Percentiles rank a stretch among this genome's conserved stretches.
Conservation (phyloP, 1,140 invertebrate genomes). For the Planococcus citri region DNA sequence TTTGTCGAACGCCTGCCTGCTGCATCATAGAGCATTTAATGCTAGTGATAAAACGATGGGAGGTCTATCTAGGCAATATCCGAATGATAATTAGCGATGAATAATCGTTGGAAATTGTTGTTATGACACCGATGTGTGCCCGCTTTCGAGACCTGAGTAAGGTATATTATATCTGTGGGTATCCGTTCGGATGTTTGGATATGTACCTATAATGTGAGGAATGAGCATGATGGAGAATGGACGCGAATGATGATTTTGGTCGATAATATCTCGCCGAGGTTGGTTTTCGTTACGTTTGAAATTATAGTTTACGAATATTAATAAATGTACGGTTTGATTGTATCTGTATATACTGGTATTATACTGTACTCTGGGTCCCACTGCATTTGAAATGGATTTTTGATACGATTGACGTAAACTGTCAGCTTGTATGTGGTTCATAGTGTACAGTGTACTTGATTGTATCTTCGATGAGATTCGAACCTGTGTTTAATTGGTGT, state of each 20-base stretch:
- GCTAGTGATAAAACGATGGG: constrained; percentile 1
- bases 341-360: not conserved
- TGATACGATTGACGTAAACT: not conserved
- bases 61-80: not conserved
- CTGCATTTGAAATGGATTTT: not conserved
- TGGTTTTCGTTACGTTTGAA: not conserved
- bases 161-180: too few species aligned
- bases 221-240: too few species aligned
- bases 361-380: too few species aligned
- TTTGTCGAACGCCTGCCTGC: not conserved
- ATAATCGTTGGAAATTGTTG: not conserved
- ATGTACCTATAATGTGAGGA: too few species aligned
- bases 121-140: constrained; percentile 3
- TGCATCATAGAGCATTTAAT: not conserved
- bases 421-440: not conserved
- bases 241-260: not conserved
- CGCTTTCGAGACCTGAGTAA: too few species aligned
- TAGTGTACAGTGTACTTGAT: not conserved
- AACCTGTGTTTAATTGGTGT: too few species aligned
- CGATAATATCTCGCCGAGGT: not conserved
- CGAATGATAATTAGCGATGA: constrained; percentile 7
- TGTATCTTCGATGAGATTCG: too few species aligned
- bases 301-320: not conserved
- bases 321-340: not conserved
- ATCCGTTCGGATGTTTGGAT: too few species aligned